A percentile compares a stretch with the other conserved stretches of the same genome.
These are phyloP conservation scores for Cylindroiulus punctatus DNA, from an alignment of 2,888 invertebrate genomes.

Conservation along the genomic window DNA sequence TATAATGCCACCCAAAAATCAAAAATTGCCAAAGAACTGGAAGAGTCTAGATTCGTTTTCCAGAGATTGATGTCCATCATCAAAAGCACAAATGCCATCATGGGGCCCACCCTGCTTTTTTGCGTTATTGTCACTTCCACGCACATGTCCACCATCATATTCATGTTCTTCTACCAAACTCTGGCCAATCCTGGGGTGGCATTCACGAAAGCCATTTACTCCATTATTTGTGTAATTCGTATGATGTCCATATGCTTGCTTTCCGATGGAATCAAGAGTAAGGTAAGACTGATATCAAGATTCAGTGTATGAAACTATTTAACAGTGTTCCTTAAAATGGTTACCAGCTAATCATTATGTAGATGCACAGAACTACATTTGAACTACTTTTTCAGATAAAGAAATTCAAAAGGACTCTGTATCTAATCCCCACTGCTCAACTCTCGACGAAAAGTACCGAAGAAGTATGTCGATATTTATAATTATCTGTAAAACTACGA, in stretches of 20 bases:
- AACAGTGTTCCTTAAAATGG: neutral
- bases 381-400: neutral
- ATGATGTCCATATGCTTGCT: neutral
- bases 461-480: constrained; percentile 3
- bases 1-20: neutral
- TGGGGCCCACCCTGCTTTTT: neutral
- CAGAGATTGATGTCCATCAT: neutral
- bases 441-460: neutral
- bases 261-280: neutral
- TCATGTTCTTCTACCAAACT: constrained; percentile 19
- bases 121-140: constrained; percentile 6
- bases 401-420: neutral
- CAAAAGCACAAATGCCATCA: neutral
- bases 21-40: neutral
- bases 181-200: neutral
- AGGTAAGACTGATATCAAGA: neutral
- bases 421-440: neutral
- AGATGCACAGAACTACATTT: neutral
- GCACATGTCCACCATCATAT: neutral
- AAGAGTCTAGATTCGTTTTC: neutral
- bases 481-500: neutral
- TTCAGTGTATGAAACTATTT: neutral
- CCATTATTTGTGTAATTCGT: neutral
- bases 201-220: neutral
- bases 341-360: neutral